phyloP scores from a whole-genome alignment of 53 echinoderm and acorn worm genomes.

The Arbacia lixula region DNA sequence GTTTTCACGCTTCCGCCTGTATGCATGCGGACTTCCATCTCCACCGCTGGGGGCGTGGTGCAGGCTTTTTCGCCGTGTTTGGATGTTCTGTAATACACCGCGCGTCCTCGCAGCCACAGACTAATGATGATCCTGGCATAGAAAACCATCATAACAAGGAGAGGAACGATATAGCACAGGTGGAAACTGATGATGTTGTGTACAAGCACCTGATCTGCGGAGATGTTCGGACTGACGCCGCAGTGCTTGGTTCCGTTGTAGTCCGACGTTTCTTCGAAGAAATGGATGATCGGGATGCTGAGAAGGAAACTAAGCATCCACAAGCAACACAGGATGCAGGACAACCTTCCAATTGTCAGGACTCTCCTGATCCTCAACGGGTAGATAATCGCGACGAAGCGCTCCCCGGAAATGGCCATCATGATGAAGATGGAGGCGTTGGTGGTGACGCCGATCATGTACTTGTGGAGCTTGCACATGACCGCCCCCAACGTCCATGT shows the following conservation, averaged over 20 bases:
- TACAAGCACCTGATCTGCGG: neutral
- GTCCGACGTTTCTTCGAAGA: constrained; percentile 11
- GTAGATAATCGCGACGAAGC: constrained; percentile 86
- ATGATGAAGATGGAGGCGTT: constrained; percentile 83
- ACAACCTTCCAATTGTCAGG: constrained; percentile 72
- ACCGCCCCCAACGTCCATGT: constrained; percentile 71
- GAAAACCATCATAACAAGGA: constrained; percentile 75
- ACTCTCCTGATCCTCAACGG: constrained; percentile 81
- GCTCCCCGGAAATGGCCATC: constrained; percentile 87
- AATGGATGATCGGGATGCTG: constrained; percentile 65
- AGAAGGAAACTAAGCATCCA: constrained; percentile 73
- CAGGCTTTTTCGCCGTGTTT: constrained; percentile 1
- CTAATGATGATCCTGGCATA: constrained; percentile 76
- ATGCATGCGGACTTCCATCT: constrained; percentile 51
- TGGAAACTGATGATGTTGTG: constrained; percentile 61
- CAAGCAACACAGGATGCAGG: constrained; percentile 57
- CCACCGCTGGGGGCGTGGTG: constrained; percentile 1
- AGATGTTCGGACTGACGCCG: constrained; percentile 4
- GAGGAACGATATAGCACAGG: constrained; percentile 76
- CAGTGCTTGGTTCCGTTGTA: constrained; percentile 23
- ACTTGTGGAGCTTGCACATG: constrained; percentile 81
- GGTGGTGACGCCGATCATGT: constrained; percentile 75
- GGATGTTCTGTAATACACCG: constrained; percentile 42
- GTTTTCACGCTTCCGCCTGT: constrained; percentile 49
- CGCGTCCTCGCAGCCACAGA: constrained; percentile 71